These are phyloP conservation scores for Philaethria dido DNA, from an alignment of 2,888 invertebrate species.

Conservation along the genomic window DNA sequence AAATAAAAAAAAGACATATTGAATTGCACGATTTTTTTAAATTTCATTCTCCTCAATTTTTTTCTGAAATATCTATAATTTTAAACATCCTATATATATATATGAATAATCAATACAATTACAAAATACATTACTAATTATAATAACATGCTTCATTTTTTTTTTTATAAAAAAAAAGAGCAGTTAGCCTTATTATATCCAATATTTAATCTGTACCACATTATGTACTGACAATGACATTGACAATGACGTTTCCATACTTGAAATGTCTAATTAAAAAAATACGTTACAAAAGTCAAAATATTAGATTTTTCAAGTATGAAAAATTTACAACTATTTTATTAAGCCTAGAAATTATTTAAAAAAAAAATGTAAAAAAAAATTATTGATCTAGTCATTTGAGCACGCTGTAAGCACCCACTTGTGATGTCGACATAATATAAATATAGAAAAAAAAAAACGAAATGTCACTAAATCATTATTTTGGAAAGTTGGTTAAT, in stretches of 20 bases:
- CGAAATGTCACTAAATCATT: background rate
- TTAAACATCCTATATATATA: too few relatives aligned
- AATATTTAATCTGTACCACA: conserved; percentile 16
- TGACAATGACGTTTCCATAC: conserved; percentile 16
- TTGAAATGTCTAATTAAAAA: conserved; percentile 15
- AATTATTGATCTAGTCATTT: conserved; percentile 37
- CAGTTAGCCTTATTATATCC: conserved; percentile 8
- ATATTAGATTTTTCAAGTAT: conserved; percentile 20
- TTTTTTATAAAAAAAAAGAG: background rate
- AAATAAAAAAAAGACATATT: too few relatives aligned
- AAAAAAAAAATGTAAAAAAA: conserved; percentile 36
- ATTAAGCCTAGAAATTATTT: conserved; percentile 14
- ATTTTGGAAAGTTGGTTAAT: too few relatives aligned
- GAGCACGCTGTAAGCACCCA: conserved; percentile 45
- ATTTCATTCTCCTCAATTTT: too few relatives aligned
- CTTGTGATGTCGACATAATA: conserved; percentile 27
- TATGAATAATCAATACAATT: too few relatives aligned
- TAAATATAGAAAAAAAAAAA: conserved; percentile 24
- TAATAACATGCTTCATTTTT: too few relatives aligned
- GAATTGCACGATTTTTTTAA: too few relatives aligned
- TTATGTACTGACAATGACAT: conserved; percentile 18
- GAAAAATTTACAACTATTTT: conserved; percentile 12
- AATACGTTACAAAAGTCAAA: conserved; percentile 7
- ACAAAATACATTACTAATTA: too few relatives aligned
- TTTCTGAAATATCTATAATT: too few relatives aligned